Evolutionary conservation across 2,113 vertebrate genomes (phyloP), one percentile per base, ranked within the genome.

Genomic region (Urocitellus parryii): DNA sequence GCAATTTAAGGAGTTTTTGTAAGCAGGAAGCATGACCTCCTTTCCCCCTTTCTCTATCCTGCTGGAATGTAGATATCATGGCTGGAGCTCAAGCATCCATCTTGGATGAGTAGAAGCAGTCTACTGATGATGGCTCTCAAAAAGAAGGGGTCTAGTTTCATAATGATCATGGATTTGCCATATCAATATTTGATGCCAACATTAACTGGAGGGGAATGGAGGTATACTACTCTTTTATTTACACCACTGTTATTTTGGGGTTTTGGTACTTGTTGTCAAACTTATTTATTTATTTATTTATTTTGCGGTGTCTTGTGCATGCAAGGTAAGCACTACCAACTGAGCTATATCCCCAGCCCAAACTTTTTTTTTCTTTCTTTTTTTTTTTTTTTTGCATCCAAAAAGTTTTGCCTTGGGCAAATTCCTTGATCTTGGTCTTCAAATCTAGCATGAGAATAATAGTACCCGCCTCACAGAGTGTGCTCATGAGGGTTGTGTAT

Each of bases 41-140:
- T 67, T 84, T 95, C 39, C 88, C 88, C 58, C 32, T 91, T 70
- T 63, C 27, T 95, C 51, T 34, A 39, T 84, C 77, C 70, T 95
- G 76, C 63, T 90, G 68, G 42, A 78, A 85, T 63, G 24, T 29
- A 67, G 58, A 86, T 73, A 51, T 27, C 72, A 67, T 58, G 67
- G 53, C 29, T 51, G 65, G 85, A 45, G 51, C 68, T 67, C 58
- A 32, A 92, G 72, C 61, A 61, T 61, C 68, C 14, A 13, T 76
- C 27, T 61, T 80, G 72, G 78, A 65, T 45, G 67, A 53, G 45
- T 67, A 24, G 83, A 94, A 83, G 81, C 18, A 68, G 12, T 27
- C 56, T 39, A 27, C 6, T 68, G 78, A 85, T 39, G 13, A 81
- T 32, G 63, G 45, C 13, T 20, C 12, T 22, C 34, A 63, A 22